Percentiles rank a stretch among this genome's conserved stretches.
Conservation (phyloP, 2,797 vertebrate genomes). For the Clarias pachynema region DNA sequence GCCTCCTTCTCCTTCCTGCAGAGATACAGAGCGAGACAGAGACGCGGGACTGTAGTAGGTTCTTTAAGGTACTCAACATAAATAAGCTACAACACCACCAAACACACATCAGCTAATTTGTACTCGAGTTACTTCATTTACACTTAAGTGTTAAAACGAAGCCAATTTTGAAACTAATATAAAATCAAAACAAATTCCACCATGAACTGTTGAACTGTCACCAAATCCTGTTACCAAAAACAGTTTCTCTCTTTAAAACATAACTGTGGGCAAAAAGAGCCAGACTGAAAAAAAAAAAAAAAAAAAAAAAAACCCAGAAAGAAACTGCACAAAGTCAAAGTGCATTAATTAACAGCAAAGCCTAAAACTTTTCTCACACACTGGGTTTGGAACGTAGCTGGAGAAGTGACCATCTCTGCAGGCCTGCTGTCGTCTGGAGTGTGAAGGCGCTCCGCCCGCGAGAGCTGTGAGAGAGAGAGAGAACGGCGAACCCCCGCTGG, state of each 20-base stretch:
- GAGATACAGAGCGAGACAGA: conserved; percentile 40
- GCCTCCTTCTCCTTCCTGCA: conserved; percentile 86
- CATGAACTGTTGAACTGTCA: conserved; percentile 28
- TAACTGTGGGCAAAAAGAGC: conserved; percentile 35
- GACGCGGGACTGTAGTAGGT: neutral
- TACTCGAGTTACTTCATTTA: neutral
- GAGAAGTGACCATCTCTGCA: conserved; percentile 86
- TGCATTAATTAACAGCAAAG: conserved; percentile 69
- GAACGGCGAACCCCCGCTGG: conserved; percentile 81
- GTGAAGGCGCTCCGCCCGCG: conserved; percentile 73
- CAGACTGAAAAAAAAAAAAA: conserved; percentile 34
- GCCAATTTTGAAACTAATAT: neutral
- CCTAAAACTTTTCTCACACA: conserved; percentile 83
- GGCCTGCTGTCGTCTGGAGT: conserved; percentile 83
- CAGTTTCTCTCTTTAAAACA: conserved; percentile 31
- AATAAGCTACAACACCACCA: neutral
- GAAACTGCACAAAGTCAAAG: conserved; percentile 57
- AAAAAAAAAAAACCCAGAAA: conserved; percentile 18
- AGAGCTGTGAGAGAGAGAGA: conserved; percentile 62
- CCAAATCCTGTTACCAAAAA: conserved; percentile 29
- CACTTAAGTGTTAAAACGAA: conserved; percentile 10
- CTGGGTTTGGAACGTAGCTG: conserved; percentile 82
- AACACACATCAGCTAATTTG: neutral
- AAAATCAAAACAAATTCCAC: conserved; percentile 25
- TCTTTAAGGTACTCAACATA: neutral